Evolutionary conservation across 2,797 vertebrate species (phyloP).

Genomic region (Coluber constrictor): DNA sequence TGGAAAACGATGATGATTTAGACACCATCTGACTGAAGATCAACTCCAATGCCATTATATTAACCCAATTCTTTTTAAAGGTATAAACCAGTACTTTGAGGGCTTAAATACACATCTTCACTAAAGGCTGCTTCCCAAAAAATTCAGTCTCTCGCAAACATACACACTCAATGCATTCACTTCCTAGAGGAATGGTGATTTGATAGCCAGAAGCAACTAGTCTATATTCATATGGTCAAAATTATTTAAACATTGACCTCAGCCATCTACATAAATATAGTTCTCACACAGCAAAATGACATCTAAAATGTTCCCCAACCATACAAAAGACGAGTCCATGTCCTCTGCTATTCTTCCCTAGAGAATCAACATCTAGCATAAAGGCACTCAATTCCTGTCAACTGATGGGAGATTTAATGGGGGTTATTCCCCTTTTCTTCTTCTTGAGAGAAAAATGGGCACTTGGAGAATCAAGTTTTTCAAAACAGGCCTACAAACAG

Average conservation of each 20-base stretch:
- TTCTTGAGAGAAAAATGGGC: not conserved
- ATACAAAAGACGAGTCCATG: no score
- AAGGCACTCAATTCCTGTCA: no score
- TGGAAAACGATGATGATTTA: not conserved
- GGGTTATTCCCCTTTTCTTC: not conserved
- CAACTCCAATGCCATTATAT: not conserved
- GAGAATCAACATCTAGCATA: not conserved
- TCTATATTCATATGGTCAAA: not conserved
- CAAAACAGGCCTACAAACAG: not conserved
- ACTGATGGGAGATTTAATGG: no score
- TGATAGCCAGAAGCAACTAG: not conserved
- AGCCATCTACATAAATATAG: not conserved
- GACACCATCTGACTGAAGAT: not conserved
- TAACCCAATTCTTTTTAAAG: not conserved
- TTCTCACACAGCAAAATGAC: not conserved
- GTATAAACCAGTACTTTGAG: not conserved
- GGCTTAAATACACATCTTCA: not conserved
- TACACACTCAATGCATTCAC: not conserved
- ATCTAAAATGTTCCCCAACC: not conserved
- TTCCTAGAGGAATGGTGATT: not conserved
- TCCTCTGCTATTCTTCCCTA: not conserved
- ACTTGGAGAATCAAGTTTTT: not conserved
- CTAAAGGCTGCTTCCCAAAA: not conserved
- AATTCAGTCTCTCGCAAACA: not conserved
- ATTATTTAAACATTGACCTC: not conserved